Conservation (phyloP, 2,888 invertebrate species). For the Epinotia brunnichana region DNA sequence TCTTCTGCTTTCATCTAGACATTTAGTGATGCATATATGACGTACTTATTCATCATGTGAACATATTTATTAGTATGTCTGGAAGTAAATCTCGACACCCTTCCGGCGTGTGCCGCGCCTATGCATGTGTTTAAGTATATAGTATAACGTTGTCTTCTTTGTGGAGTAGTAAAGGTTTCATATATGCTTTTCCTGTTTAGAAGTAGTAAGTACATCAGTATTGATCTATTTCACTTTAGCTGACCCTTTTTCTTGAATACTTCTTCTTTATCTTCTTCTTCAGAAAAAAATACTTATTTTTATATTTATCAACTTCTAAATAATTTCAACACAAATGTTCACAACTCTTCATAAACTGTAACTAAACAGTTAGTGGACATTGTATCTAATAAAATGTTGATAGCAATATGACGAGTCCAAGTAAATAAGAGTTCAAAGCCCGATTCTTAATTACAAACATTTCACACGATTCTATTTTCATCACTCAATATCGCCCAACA, state of each 20-base stretch:
- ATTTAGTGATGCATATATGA: conserved; percentile 63
- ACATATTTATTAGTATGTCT: conserved; percentile 70
- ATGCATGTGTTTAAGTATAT: background rate
- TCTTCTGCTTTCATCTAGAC: conserved; percentile 48
- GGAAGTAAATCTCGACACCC: conserved; percentile 45
- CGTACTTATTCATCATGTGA: conserved; percentile 66
- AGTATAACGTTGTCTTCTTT: background rate
- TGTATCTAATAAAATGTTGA: background rate
- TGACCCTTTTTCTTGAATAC: no score
- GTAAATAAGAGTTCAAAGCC: background rate
- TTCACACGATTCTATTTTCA: background rate
- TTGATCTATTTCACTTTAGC: no score
- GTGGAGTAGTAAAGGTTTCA: background rate
- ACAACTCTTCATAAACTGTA: no score
- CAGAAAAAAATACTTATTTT: no score
- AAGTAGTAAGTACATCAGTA: no score
- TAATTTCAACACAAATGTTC: no score
- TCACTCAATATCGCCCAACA: conserved; percentile 6
- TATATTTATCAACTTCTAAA: no score
- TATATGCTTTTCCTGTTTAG: no score
- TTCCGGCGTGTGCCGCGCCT: background rate
- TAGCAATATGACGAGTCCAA: background rate
- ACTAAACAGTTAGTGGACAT: no score
- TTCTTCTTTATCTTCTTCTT: no score
- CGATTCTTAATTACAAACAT: background rate